Percentiles rank a stretch among this genome's conserved stretches.
Evolutionary conservation across 2,888 invertebrate genomes (phyloP).

Genomic region (Mycalesis mineus): DNA sequence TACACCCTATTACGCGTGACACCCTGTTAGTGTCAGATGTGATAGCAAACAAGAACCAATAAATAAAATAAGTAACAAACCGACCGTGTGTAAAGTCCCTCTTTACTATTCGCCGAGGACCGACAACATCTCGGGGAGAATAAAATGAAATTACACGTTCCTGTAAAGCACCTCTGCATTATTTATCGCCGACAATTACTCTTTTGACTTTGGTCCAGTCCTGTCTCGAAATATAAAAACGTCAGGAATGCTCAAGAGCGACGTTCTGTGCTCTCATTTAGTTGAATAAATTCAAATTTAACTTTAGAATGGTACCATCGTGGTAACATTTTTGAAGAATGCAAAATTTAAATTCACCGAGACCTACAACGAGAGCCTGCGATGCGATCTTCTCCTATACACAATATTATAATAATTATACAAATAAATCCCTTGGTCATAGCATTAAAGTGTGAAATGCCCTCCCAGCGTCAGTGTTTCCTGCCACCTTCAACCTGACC

Average conservation of each 20-base stretch:
- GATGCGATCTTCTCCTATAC: no score
- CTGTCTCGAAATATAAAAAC: slow-evolving; percentile 1
- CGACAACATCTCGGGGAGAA: background rate
- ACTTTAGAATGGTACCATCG: background rate
- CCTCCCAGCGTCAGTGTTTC: no score
- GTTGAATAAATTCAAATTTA: background rate
- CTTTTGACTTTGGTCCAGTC: background rate
- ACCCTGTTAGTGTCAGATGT: no score
- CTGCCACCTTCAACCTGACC: no score
- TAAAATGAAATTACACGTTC: background rate
- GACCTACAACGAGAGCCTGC: no score
- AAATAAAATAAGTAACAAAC: background rate
- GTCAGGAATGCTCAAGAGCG: background rate
- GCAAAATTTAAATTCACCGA: background rate
- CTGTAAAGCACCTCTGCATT: background rate
- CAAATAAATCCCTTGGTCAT: no score
- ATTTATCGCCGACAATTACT: slow-evolving; percentile 1
- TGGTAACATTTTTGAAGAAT: background rate
- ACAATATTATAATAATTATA: no score
- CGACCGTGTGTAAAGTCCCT: background rate
- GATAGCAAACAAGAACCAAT: background rate
- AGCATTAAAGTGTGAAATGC: no score
- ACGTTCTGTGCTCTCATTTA: background rate
- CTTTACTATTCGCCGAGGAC: background rate
- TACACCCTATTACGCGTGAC: no score